Percentiles rank a stretch among this genome's conserved stretches.
phyloP scores from a whole-genome alignment of 2,888 invertebrate genomes.

The Ptychoptera albimana region DNA sequence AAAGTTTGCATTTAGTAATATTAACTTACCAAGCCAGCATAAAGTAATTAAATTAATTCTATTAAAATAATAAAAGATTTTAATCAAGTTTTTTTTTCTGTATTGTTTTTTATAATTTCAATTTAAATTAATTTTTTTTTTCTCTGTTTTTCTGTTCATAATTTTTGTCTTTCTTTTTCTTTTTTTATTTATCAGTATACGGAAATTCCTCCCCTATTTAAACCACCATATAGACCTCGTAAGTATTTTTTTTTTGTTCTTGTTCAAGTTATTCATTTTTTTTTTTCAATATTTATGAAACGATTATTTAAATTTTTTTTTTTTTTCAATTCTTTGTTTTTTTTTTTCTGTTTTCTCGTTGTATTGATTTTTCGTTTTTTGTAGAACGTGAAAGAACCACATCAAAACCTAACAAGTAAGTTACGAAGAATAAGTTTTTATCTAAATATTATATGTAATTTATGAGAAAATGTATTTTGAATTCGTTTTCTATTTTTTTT shows the following conservation, averaged over 20 bases:
- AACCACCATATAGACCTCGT: constrained; percentile 10
- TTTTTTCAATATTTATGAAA: not conserved
- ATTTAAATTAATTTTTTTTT: too few species aligned
- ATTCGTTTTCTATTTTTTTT: not conserved
- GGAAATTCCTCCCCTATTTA: constrained; percentile 10
- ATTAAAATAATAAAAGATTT: too few species aligned
- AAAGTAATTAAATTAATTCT: too few species aligned
- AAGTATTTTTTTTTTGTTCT: constrained; percentile 3
- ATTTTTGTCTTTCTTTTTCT: not conserved
- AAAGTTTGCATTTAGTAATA: constrained; percentile 54
- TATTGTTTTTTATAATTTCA: too few species aligned
- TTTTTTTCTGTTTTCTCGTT: not conserved
- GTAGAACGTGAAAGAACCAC: not conserved
- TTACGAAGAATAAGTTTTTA: too few species aligned
- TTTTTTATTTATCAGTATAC: constrained; percentile 6
- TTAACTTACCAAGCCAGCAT: too few species aligned
- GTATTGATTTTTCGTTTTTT: not conserved
- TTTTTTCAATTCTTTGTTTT: not conserved
- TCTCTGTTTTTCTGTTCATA: too few species aligned
- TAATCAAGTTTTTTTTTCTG: too few species aligned
- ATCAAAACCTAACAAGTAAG: not conserved
- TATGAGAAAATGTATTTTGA: not conserved
- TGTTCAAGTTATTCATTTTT: not conserved
- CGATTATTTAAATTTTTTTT: too few species aligned
- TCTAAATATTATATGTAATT: too few species aligned